phyloP scores from a whole-genome alignment of 2,113 vertebrate genomes.

The Scartelaos histophorus region DNA sequence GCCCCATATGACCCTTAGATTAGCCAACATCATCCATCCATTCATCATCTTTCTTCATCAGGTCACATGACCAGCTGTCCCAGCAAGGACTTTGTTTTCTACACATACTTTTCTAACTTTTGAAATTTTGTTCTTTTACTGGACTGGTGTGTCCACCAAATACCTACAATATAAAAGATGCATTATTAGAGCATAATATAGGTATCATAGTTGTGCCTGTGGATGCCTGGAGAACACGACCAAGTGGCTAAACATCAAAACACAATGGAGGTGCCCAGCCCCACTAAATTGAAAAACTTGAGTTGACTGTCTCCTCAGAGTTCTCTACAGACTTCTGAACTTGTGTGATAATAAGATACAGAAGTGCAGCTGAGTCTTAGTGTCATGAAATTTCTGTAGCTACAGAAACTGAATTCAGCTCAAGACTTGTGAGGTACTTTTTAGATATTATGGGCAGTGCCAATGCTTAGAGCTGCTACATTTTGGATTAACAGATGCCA shows the following conservation, averaged over 20 bases:
- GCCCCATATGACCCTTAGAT: conserved; percentile 23
- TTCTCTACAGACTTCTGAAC: conserved; percentile 20
- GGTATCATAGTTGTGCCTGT: not conserved
- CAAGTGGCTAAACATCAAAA: too few relatives aligned
- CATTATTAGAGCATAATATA: not conserved
- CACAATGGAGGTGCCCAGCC: too few relatives aligned
- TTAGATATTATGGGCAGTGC: conserved; percentile 29
- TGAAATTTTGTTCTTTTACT: not conserved
- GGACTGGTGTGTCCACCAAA: not conserved
- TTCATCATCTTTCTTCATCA: not conserved
- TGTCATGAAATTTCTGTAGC: conserved; percentile 33
- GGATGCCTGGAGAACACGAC: too few relatives aligned
- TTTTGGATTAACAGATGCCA: conserved; percentile 61
- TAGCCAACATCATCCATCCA: not conserved
- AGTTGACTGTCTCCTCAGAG: not conserved
- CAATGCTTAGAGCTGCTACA: conserved; percentile 32
- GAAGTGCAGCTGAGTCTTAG: conserved; percentile 23
- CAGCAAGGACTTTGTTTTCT: not conserved
- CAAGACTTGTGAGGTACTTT: conserved; percentile 31
- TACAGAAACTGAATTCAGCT: conserved; percentile 16
- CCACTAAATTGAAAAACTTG: not conserved
- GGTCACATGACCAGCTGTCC: not conserved
- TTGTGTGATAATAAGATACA: conserved; percentile 24
- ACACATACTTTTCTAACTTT: not conserved
- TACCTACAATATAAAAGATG: not conserved